Base-by-base conservation (phyloP, 1,140 invertebrate species). In the Dreissena rostriformis region DNA sequence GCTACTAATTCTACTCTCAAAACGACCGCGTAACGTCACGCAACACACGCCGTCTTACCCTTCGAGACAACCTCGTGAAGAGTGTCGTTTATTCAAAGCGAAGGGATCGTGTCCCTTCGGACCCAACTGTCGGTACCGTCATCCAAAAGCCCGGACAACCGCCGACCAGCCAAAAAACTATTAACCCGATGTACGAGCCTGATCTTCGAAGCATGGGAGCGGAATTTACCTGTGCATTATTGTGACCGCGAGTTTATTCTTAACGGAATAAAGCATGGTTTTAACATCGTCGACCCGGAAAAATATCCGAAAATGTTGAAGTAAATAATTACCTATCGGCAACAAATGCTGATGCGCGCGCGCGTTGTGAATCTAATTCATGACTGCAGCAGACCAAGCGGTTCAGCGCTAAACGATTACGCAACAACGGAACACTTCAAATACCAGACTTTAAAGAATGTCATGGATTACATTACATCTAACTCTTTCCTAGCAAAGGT, bases 401-500 rank as follows among this genome's bases (percentile, higher is more conserved):
- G 67, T n/a, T 67, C 66, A 8, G 12, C 49, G 28, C 6, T n/a
- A n/a, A 80, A 80, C 63, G 65, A 68, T 52, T 71, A 57, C 22
- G 53, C 65, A 24, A 61, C 22, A 39, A 68, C 63, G 17, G 65
- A 70, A 19, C 15, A 53, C 7, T 70, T 67, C 17, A 29, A 28
- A 10, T 80, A 80, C 61, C 63, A 68, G 53, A 14, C 63, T 15
- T 15, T 80, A 1, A 10, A 53, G 22, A 55, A 70, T n/a, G 78
- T 57, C 11, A 12, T 51, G 14, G 28, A 74, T 11, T 63, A 51
- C 1, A 51, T 73, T 12, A 82, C 49, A 67, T 61, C 55, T 55
- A 51, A 73, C 39, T 73, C 22, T 17, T 73, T 53, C 22, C 29
- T 82, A 10, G 79, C 79, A 29, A 82, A 82, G 61, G 55, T 82